phyloP scores from a whole-genome alignment of 2,888 invertebrate species.

The Gonocerus acuteangulatus region DNA sequence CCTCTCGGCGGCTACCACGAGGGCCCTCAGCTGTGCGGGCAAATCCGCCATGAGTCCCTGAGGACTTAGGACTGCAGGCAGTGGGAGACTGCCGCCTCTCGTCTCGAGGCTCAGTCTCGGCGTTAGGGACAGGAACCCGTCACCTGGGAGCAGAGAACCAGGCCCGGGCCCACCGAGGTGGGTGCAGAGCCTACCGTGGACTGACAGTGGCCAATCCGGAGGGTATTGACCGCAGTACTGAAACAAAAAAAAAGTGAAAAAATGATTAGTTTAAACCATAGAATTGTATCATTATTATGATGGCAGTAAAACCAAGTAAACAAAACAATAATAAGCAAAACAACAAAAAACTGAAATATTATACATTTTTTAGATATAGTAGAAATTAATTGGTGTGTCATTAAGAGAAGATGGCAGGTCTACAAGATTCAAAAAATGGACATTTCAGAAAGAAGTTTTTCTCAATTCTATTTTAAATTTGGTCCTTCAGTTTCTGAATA shows the following conservation, averaged over 20 bases:
- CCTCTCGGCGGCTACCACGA: constrained; percentile 60
- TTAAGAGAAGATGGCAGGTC: too few species aligned
- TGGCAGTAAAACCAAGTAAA: too few species aligned
- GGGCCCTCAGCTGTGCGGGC: constrained; percentile 55
- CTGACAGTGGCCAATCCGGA: constrained; percentile 17
- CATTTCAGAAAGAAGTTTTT: too few species aligned
- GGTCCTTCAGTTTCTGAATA: too few species aligned
- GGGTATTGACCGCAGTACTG: constrained; percentile 22
- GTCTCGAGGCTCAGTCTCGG: constrained; percentile 41
- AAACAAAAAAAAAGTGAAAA: constrained; percentile 7
- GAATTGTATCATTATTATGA: too few species aligned
- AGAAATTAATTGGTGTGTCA: too few species aligned
- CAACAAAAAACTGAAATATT: too few species aligned
- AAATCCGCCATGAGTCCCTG: constrained; percentile 43
- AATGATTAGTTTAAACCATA: too few species aligned
- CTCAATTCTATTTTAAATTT: too few species aligned
- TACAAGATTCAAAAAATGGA: too few species aligned
- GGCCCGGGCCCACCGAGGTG: constrained; percentile 44
- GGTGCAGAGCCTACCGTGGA: constrained; percentile 12
- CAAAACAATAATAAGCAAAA: too few species aligned
- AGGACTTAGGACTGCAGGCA: constrained; percentile 43
- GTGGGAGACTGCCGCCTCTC: constrained; percentile 41
- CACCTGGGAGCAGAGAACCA: constrained; percentile 40
- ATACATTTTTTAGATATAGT: too few species aligned
- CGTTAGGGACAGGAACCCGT: constrained; percentile 28